Evolutionary conservation across 1,140 invertebrate genomes (phyloP), one percentile per base, ranked within the genome.

Genomic region (Neodiprion virginianus): DNA sequence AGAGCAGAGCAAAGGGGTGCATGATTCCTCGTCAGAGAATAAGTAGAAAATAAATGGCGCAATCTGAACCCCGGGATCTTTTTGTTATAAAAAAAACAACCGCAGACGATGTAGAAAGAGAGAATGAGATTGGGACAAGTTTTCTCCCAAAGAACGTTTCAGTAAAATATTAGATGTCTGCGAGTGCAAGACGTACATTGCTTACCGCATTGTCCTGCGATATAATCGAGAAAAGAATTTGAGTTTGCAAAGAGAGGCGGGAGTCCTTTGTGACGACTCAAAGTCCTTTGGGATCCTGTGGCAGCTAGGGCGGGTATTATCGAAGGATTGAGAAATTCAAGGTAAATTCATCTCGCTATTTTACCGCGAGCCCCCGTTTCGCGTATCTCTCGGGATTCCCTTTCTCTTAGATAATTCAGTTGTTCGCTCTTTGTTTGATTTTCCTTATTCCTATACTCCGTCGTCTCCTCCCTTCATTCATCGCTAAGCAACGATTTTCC

Each of bases 361-460:
- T 61, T 40, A 40, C 28, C 28, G 1, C 5, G 28, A 40, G 28
- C 28, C 28, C n/a, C 53, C 53, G 53, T 17, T 61, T 17, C 53
- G 11, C 53, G 11, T 12, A 61, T 61, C 53, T 61, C 53, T 61
- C 53, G 53, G 53, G 53, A 61, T 61, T 61, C 53, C 11, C 11
- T 61, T 61, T 61, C 53, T 61, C 53, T 61, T 61, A 61, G 53
- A 61, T 61, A 61, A 61, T 61, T 61, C 53, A 61, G 53, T 12
- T 61, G 53, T 14, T 61, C n/a, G 28, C 28, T 17, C 53, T 14
- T 61, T 61, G 53, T 61, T 61, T 61, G 53, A 61, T 61, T 61
- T 61, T 17, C 53, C 53, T 17, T 17, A 17, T 61, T 40, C 8
- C 53, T 17, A 61, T 40, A 40, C 28, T 40, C 28, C 5, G 28